Evolutionary conservation across 2,797 vertebrate genomes (phyloP), one percentile per base, ranked within the genome.

Genomic region (Triplophysa yarkandensis): DNA sequence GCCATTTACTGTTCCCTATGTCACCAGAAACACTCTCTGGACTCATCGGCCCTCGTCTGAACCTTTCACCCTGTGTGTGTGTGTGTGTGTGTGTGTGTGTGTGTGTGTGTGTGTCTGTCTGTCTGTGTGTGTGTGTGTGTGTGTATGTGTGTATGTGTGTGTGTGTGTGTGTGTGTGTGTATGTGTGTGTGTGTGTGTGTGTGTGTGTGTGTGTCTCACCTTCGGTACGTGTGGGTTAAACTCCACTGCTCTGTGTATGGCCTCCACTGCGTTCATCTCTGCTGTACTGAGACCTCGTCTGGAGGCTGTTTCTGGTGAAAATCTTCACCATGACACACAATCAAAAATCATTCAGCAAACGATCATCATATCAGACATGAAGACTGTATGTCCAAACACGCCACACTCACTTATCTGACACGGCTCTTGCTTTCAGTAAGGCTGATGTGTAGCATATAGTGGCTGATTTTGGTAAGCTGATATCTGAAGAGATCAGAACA

Each of bases 151-250:
- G 98, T n/a, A n/a, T n/a, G n/a, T n/a, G n/a, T n/a, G n/a, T n/a
- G n/a, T n/a, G n/a, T n/a, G n/a, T n/a, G n/a, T n/a, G n/a, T n/a
- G n/a, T n/a, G n/a, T n/a, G n/a, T n/a, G n/a, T n/a, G n/a, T n/a
- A n/a, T n/a, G n/a, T n/a, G n/a, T n/a, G n/a, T n/a, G n/a, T n/a
- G n/a, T 32, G 32, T 32, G 3, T 4, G 7, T 7, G 4, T 7
- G 32, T 32, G 32, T 32, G 32, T 4, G 41, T 43, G 41, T 43
- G 16, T 43, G 6, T 75, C 92, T 89, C 83, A 98, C 98, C 95
- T 99, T 99, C 91, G 98, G 98, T 91, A 99, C 98, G 52, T 98
- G 98, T 87, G 98, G 98, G 90, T 99, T 99, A 90, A 99, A 99
- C 90, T 99, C 98, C 82, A 99, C 98, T 66, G 98, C 97, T 93